Percentiles rank a stretch among this genome's conserved stretches.
phyloP scores from a whole-genome alignment of 2,113 vertebrate species.

The Charadrius vociferus region DNA sequence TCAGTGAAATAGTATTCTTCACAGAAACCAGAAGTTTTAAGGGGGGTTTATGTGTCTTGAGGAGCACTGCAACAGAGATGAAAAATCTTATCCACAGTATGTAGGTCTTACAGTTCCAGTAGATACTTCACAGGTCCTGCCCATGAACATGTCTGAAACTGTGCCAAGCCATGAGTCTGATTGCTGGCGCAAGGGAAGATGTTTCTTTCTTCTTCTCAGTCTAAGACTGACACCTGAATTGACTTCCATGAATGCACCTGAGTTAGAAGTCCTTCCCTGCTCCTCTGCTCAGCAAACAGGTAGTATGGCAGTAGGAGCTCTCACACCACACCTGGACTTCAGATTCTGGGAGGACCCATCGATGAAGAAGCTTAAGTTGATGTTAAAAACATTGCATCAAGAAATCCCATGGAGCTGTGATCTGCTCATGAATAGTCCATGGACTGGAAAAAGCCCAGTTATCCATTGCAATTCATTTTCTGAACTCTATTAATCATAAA shows the following conservation, averaged over 20 bases:
- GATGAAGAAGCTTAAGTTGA: not conserved
- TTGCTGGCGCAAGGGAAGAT: rapidly evolving
- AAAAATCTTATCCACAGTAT: not conserved
- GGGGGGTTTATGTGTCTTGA: not conserved
- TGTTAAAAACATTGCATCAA: not conserved
- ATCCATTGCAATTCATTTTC: not conserved
- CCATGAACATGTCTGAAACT: not conserved
- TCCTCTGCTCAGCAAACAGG: not conserved
- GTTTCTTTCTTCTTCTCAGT: rapidly evolving
- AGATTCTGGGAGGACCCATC: not conserved
- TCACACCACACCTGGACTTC: not conserved
- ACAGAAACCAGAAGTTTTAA: not conserved
- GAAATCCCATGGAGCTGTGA: not conserved
- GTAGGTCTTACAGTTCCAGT: not conserved
- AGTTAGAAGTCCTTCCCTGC: not conserved
- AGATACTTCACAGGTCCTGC: not conserved
- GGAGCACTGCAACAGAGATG: not conserved
- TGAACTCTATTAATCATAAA: slow-evolving; percentile 34
- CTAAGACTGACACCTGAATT: not conserved
- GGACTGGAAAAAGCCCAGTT: not conserved
- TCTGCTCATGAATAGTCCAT: not conserved
- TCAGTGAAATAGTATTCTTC: not conserved
- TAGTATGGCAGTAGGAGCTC: not conserved
- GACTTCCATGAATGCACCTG: rapidly evolving
- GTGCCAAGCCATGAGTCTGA: not conserved